These are phyloP conservation scores for Muscidifurax raptorellus DNA, from an alignment of 1,140 invertebrate genomes.

Conservation along the genomic window DNA sequence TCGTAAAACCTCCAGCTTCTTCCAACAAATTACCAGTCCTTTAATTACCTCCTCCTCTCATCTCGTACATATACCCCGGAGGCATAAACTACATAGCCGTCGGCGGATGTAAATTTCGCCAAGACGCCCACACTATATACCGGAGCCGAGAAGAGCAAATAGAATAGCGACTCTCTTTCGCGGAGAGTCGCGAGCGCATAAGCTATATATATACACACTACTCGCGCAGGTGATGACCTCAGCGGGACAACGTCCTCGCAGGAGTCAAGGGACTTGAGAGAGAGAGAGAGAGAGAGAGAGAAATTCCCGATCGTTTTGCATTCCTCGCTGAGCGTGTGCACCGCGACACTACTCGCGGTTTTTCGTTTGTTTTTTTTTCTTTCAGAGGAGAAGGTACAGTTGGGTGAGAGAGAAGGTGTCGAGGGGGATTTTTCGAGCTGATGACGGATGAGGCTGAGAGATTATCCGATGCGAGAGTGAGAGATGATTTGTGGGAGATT, in stretches of 20 bases:
- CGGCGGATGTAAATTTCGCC: background rate
- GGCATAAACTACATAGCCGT: background rate
- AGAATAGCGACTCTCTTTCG: background rate
- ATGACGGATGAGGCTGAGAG: background rate
- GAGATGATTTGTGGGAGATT: too few species aligned
- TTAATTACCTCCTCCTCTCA: background rate
- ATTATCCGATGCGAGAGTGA: too few species aligned
- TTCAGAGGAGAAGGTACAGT: background rate
- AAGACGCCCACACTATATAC: background rate
- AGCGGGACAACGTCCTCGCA: conserved; percentile 44
- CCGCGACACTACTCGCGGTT: background rate
- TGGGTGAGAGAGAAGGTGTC: background rate
- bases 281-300: background rate
- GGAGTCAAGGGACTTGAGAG: conserved; percentile 20
- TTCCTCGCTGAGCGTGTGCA: conserved; percentile 3
- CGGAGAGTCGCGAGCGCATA: background rate
- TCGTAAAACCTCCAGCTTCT: background rate
- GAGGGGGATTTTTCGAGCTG: background rate
- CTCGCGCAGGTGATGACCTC: conserved; percentile 47
- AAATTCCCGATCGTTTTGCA: conserved; percentile 38
- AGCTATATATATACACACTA: background rate
- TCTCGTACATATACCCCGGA: background rate
- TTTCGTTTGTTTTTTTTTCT: background rate
- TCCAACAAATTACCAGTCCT: background rate
- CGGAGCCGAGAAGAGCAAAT: background rate